These are phyloP conservation scores for Myrmecophaga tridactyla DNA, from an alignment of 2,113 vertebrate species.

Conservation along the genomic window DNA sequence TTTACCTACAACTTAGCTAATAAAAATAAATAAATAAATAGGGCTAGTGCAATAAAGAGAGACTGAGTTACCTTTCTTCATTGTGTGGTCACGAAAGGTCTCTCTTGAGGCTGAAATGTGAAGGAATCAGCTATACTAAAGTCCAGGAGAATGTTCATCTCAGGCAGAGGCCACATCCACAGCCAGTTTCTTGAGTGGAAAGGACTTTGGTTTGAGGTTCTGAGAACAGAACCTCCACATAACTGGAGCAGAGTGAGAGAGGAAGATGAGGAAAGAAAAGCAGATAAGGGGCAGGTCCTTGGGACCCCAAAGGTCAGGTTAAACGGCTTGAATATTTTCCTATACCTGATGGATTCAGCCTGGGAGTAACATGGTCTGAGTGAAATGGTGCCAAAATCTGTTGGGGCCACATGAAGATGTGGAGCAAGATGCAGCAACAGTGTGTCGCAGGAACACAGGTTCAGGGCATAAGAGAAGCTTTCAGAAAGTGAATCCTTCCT, in stretches of 20 bases:
- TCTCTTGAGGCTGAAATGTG: not conserved
- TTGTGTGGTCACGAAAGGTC: no score
- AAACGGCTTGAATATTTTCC: not conserved
- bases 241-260: not conserved
- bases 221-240: not conserved
- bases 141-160: not conserved
- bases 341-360: not conserved
- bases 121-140: not conserved
- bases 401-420: not conserved
- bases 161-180: not conserved
- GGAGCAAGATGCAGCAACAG: no score
- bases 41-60: not conserved
- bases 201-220: not conserved
- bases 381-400: not conserved
- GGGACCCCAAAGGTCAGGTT: rapidly evolving
- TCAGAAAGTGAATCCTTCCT: no score
- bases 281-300: not conserved
- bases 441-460: no score
- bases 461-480: no score
- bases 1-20: no score
- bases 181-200: not conserved
- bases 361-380: not conserved
- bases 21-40: not conserved
- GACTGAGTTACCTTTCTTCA: not conserved
- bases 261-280: not conserved